Evolutionary conservation across 2,797 vertebrate genomes (phyloP).

Genomic region (Loriculus beryllinus): DNA sequence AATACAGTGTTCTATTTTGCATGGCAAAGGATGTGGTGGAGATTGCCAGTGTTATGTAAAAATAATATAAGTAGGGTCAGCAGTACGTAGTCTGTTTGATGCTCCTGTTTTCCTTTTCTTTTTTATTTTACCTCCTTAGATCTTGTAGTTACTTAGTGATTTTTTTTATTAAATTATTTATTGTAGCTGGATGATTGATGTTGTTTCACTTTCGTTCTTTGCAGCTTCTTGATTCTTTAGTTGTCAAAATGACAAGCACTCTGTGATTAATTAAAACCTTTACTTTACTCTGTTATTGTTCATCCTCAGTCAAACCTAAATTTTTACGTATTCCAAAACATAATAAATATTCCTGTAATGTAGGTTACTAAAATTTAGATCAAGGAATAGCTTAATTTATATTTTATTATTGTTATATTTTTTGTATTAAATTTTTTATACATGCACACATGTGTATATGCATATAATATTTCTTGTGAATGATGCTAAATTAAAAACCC

Average conservation of each 20-base stretch:
- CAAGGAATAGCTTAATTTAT: conserved; percentile 32
- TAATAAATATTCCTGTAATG: conserved; percentile 68
- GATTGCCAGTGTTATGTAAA: background rate
- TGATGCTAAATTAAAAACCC: background rate
- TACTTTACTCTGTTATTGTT: conserved; percentile 67
- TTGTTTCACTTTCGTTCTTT: conserved; percentile 71
- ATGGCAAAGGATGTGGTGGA: background rate
- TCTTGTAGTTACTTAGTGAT: conserved; percentile 65
- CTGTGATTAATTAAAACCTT: conserved; percentile 73
- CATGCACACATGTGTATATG: background rate
- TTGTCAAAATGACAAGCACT: conserved; percentile 74
- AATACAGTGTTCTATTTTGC: background rate
- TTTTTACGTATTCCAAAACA: conserved; percentile 57
- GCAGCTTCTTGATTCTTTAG: conserved; percentile 71
- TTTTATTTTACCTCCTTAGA: conserved; percentile 40
- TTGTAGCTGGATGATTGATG: conserved; percentile 73
- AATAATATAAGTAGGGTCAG: conserved; percentile 37
- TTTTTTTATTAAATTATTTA: conserved; percentile 80
- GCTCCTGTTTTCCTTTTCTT: conserved; percentile 56
- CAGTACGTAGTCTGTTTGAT: background rate
- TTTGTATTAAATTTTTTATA: conserved; percentile 31
- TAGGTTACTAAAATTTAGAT: conserved; percentile 34
- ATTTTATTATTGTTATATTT: conserved; percentile 7
- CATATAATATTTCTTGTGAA: background rate
- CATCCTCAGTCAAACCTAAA: conserved; percentile 61